These are phyloP conservation scores for Chamaea fasciata DNA, from an alignment of 2,113 vertebrate species.

Conservation along the genomic window DNA sequence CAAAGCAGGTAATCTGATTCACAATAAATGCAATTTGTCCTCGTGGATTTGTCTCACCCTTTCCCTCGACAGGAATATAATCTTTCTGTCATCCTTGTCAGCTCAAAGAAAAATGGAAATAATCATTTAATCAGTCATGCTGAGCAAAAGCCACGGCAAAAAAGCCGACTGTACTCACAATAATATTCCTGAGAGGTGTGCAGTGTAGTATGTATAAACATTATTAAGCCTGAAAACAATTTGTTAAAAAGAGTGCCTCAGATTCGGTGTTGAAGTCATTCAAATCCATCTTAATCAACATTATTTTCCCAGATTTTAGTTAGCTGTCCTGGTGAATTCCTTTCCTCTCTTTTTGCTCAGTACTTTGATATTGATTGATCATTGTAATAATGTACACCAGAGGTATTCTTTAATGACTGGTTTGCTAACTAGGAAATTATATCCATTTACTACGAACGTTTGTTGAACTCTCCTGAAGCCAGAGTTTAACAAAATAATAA, in stretches of 20 bases:
- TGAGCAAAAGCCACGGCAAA: slow-evolving; percentile 34
- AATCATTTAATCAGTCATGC: slow-evolving; percentile 55
- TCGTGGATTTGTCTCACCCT: neutral
- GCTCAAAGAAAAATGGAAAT: slow-evolving; percentile 52
- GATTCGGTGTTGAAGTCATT: slow-evolving; percentile 35
- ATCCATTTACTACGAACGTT: slow-evolving; percentile 46
- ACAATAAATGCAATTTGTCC: neutral
- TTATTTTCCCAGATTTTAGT: slow-evolving; percentile 63
- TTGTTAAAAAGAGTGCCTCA: slow-evolving; percentile 42
- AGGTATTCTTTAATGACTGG: slow-evolving; percentile 46
- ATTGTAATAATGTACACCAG: slow-evolving; percentile 51
- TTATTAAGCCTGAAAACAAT: slow-evolving; percentile 62
- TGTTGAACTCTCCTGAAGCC: slow-evolving; percentile 52
- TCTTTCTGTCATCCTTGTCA: slow-evolving; percentile 58
- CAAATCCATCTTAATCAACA: slow-evolving; percentile 63
- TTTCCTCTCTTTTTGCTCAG: slow-evolving; percentile 53
- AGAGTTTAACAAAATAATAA: slow-evolving; percentile 57
- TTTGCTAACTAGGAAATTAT: slow-evolving; percentile 55
- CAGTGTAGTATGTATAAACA: neutral
- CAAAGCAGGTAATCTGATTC: neutral
- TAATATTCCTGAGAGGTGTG: slow-evolving; percentile 51
- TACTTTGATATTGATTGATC: slow-evolving; percentile 44
- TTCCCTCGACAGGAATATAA: slow-evolving; percentile 38
- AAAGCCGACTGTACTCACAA: slow-evolving; percentile 17
- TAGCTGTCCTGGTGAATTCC: slow-evolving; percentile 64